phyloP scores from a whole-genome alignment of 2,113 vertebrate genomes.

The Chlorodrepanis virens region DNA sequence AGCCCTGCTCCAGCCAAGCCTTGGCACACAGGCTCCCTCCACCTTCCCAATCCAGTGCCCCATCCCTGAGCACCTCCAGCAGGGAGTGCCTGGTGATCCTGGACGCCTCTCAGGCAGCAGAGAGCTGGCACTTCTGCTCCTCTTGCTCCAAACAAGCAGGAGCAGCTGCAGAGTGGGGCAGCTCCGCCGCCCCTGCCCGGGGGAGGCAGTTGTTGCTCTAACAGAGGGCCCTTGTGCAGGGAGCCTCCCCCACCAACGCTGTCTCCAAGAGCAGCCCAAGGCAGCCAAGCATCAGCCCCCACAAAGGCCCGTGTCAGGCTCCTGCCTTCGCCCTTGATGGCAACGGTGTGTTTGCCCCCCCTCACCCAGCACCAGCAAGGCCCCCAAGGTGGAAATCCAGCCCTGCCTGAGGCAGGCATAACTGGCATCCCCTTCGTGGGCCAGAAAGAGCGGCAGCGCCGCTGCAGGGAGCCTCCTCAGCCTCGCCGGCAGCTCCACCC shows the following conservation, averaged over 20 bases:
- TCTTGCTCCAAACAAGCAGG: neutral
- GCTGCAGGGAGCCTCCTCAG: neutral
- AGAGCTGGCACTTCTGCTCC: neutral
- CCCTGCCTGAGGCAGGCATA: neutral
- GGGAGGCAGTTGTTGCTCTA: conserved; percentile 39
- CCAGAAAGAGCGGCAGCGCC: rapidly evolving
- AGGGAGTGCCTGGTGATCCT: rapidly evolving
- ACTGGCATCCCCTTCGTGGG: rapidly evolving
- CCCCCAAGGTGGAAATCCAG: neutral
- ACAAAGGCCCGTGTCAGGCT: neutral
- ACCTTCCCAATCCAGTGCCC: neutral
- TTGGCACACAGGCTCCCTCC: neutral
- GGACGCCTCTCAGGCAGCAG: neutral
- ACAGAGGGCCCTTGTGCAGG: conserved; percentile 31
- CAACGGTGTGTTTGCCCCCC: neutral
- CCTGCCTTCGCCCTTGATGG: rapidly evolving
- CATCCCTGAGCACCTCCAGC: neutral
- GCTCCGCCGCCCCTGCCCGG: neutral
- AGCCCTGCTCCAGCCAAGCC: neutral
- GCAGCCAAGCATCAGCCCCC: neutral
- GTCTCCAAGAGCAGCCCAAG: neutral
- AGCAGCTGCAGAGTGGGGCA: conserved; percentile 43
- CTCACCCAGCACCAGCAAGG: neutral
- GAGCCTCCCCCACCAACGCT: neutral
- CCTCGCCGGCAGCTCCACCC: neutral